Conservation (phyloP, 2,113 vertebrate species). For the Aix galericulata region DNA sequence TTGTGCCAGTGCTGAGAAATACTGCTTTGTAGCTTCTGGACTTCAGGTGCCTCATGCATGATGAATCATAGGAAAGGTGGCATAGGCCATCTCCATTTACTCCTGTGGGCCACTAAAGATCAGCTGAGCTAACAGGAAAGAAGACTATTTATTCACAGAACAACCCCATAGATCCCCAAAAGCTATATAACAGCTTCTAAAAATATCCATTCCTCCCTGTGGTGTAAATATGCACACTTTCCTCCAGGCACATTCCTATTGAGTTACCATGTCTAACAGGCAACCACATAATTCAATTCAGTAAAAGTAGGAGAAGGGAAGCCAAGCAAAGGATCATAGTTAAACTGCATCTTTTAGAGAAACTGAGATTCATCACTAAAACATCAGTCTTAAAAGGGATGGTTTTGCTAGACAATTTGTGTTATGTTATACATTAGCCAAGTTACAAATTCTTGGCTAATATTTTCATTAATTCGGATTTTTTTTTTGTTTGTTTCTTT, state of each 20-base stretch:
- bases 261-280: background rate
- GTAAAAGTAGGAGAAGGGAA: background rate
- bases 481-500: background rate
- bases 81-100: background rate
- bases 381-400: background rate
- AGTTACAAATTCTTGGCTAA: background rate
- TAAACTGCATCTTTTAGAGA: background rate
- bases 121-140: background rate
- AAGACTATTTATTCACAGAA: background rate
- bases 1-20: background rate
- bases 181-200: background rate
- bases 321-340: background rate
- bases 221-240: background rate
- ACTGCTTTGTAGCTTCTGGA: background rate
- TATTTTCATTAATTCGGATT: background rate
- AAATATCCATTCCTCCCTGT: background rate
- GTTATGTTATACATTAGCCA: background rate
- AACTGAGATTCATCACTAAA: background rate
- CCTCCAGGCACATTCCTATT: background rate
- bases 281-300: background rate
- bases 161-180: background rate
- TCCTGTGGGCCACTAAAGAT: background rate
- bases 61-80: background rate
- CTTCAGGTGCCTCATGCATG: background rate
- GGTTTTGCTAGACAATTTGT: background rate